Evolutionary conservation across 2,888 invertebrate genomes (phyloP).

Genomic region (Nymphalis c-album): DNA sequence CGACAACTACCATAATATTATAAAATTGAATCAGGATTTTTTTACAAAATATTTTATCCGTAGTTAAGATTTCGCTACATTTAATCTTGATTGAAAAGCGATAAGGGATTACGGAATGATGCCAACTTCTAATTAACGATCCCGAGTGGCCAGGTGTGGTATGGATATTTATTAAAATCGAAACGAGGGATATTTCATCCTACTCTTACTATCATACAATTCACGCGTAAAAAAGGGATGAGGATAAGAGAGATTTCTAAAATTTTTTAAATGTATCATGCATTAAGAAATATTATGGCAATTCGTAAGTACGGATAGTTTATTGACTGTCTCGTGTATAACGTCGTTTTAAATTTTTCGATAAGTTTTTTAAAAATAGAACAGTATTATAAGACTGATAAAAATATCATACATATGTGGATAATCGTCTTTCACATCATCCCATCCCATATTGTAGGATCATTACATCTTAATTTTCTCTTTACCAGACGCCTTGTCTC

Average conservation of each 20-base stretch:
- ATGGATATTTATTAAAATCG: background rate
- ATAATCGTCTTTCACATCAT: slow-evolving; percentile 12
- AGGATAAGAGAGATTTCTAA: no score
- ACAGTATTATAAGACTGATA: no score
- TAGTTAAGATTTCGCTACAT: background rate
- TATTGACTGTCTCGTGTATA: no score
- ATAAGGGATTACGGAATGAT: background rate
- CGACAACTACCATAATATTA: no score
- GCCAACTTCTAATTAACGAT: slow-evolving; percentile 3
- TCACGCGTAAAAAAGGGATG: no score
- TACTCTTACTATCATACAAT: no score
- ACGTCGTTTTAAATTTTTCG: no score
- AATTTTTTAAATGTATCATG: no score
- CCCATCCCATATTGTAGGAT: slow-evolving; percentile 6
- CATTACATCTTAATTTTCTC: slow-evolving; percentile 29
- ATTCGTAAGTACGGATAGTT: no score
- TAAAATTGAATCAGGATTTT: background rate
- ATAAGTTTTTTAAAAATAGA: no score
- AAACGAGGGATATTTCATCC: background rate
- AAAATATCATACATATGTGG: background rate
- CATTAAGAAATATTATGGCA: no score
- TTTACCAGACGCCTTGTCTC: slow-evolving; percentile 23
- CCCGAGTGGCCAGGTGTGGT: background rate
- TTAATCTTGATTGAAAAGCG: background rate
- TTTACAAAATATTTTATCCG: background rate